These are phyloP conservation scores for Norana najaformis DNA, from an alignment of 2,888 invertebrate species.

Conservation along the genomic window DNA sequence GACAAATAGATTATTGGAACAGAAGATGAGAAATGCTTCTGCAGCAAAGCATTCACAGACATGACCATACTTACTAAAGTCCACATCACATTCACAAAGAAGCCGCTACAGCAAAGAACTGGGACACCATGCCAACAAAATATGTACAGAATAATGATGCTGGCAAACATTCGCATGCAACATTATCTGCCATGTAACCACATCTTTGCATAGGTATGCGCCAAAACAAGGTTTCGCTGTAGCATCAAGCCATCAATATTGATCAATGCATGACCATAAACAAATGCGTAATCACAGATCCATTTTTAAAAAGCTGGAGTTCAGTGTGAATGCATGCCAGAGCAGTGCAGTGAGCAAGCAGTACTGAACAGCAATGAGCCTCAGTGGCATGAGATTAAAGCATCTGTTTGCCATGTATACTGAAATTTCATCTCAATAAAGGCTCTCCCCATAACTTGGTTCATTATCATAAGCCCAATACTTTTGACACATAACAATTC, in stretches of 20 bases:
- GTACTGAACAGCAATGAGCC: neutral
- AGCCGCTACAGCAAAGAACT: neutral
- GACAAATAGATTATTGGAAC: neutral
- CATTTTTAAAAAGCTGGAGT: neutral
- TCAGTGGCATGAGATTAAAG: constrained; percentile 2
- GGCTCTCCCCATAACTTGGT: neutral
- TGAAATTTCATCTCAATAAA: constrained; percentile 13
- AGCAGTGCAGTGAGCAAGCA: neutral
- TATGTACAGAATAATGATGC: neutral
- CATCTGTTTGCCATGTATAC: neutral
- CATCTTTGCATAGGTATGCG: neutral
- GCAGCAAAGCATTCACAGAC: neutral
- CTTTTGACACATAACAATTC: neutral
- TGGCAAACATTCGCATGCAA: neutral
- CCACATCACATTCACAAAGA: neutral
- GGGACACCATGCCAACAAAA: neutral
- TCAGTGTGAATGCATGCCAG: neutral
- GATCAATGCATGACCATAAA: neutral
- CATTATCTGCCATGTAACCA: too few species aligned
- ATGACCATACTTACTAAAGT: neutral
- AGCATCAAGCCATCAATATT: neutral
- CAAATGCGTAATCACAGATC: neutral
- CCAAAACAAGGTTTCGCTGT: neutral
- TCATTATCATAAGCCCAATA: neutral
- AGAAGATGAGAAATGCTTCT: neutral